A percentile compares a stretch with the other conserved stretches of the same genome.
phyloP scores from a whole-genome alignment of 1,140 invertebrate genomes.

The Drosophila elegans region DNA sequence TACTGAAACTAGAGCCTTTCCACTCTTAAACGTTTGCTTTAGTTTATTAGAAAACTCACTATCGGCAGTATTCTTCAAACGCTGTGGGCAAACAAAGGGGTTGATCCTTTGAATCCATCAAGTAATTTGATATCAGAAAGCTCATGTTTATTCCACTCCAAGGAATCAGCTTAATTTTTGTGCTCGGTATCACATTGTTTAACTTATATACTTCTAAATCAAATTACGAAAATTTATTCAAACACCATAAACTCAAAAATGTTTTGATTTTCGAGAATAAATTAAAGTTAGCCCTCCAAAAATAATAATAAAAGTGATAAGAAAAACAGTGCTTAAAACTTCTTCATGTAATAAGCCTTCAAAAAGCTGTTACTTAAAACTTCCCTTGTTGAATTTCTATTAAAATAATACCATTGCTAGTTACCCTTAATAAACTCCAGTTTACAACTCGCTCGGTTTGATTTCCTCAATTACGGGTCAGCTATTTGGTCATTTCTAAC shows the following conservation, averaged over 20 bases:
- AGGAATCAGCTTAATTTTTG: too few species aligned
- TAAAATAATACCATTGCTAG: not conserved
- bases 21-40: not conserved
- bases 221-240: too few species aligned
- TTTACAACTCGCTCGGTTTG: slow-evolving; percentile 9
- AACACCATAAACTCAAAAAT: not conserved
- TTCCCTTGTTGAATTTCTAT: not conserved
- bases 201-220: too few species aligned
- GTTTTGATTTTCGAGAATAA: not conserved
- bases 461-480: slow-evolving; percentile 25
- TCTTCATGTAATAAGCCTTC: too few species aligned
- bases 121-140: not conserved
- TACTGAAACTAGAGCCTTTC: slow-evolving; percentile 6
- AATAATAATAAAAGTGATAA: too few species aligned
- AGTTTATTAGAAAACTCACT: not conserved
- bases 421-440: not conserved
- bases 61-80: not conserved
- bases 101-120: not conserved
- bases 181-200: too few species aligned
- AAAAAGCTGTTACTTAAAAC: not conserved
- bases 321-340: too few species aligned
- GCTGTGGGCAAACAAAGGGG: not conserved
- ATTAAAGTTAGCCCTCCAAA: too few species aligned
- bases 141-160: not conserved
- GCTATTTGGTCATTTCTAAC: slow-evolving; percentile 27